Percentiles rank a stretch among this genome's conserved stretches.
These are phyloP conservation scores for Enteromius treurensis DNA, from an alignment of 2,797 vertebrate species.

Conservation along the genomic window DNA sequence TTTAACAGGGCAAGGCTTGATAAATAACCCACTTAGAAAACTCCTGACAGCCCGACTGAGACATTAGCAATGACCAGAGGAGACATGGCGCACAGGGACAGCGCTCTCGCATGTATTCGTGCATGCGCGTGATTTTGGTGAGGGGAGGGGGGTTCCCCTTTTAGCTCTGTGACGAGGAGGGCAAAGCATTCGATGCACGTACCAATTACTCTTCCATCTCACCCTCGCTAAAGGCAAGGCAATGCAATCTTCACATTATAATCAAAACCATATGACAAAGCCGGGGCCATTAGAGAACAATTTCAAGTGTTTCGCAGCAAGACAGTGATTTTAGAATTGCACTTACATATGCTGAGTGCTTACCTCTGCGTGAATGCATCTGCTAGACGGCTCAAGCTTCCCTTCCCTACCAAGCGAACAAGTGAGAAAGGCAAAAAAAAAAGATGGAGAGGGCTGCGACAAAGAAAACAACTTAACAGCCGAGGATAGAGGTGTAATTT, in stretches of 20 bases:
- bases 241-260: conserved; percentile 90
- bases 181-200: conserved; percentile 81
- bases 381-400: conserved; percentile 76
- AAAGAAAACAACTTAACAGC: conserved; percentile 77
- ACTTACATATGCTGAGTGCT: conserved; percentile 89
- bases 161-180: conserved; percentile 69
- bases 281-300: conserved; percentile 90
- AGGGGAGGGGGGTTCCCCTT: conserved; percentile 58
- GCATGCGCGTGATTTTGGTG: conserved; percentile 31
- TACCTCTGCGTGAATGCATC: conserved; percentile 84
- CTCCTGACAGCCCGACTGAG: conserved; percentile 75
- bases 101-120: conserved; percentile 28
- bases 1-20: conserved; percentile 68
- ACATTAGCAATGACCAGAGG: conserved; percentile 74
- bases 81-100: conserved; percentile 45
- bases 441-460: conserved; percentile 35
- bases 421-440: conserved; percentile 31
- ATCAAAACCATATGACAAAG: conserved; percentile 90
- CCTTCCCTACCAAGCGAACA: conserved; percentile 66
- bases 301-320: conserved; percentile 88
- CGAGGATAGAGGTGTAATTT: conserved; percentile 66
- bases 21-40: conserved; percentile 74
- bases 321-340: conserved; percentile 89
- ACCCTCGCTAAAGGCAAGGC: conserved; percentile 84
- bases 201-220: conserved; percentile 89